Base-by-base conservation (phyloP, 2,113 vertebrate genomes). In the Nymphicus hollandicus region DNA sequence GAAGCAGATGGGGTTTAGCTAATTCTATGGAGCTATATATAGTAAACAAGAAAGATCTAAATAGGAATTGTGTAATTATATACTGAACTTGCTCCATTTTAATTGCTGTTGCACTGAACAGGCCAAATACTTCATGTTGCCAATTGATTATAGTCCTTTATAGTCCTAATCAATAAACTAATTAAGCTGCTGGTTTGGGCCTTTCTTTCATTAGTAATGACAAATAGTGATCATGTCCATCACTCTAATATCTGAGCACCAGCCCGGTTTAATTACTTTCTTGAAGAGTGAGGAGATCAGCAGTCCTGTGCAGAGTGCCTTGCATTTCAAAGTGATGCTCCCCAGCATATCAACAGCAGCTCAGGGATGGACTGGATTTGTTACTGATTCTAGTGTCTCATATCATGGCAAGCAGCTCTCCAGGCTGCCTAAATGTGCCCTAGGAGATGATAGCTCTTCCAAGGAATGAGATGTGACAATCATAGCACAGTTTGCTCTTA, bases 1-100 rank as follows among this genome's bases (percentile, higher is more conserved):
- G 95, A 95, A 97, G 94, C 96, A 97, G 95, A 97, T 96, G 96
- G 94, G 91, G 89, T 92, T 97, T 89, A 97, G 93, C 91, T 96
- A 95, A 91, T 97, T 97, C 95, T 95, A 95, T 95, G 78, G 93
- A 92, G 89, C 95, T 97, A 97, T 96, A 97, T 95, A 96, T 96
- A 97, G 94, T 92, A 97, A 95, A 93, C 84, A 95, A 97, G 95
- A 93, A 89, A 92, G 95, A 96, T 93, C 96, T 97, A 97, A 97
- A 97, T 89, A 95, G 95, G 95, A 96, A 92, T 97, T 89, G 86
- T 95, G 81, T 95, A 97, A 96, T 97, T 97, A 96, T 78, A 95
- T 92, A 96, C 95, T 52, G 88, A 97, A 95, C 94, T 97, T 93
- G 93, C 94, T 95, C 84, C 93, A 69, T 95, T 92, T 95, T 93